Conservation (phyloP, 2,113 vertebrate species). For the Astur gentilis region DNA sequence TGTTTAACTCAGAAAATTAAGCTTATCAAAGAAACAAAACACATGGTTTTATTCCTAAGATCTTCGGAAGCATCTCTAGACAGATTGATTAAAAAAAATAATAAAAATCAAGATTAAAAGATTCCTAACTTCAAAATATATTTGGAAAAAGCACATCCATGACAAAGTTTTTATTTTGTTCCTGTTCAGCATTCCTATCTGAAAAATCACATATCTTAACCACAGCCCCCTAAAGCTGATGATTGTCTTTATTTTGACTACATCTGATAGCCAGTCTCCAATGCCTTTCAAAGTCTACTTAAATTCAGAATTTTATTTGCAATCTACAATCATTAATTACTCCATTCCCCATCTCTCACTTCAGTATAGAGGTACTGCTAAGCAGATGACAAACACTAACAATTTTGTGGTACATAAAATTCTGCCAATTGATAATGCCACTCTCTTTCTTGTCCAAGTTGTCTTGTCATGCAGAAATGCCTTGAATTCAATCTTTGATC, state of each 20-base stretch:
- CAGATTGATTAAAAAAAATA: neutral
- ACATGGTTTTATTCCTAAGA: neutral
- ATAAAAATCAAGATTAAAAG: neutral
- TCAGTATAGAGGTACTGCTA: neutral
- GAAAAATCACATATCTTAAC: neutral
- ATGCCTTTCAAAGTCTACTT: constrained; percentile 36
- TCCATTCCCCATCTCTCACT: neutral
- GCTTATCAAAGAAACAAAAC: neutral
- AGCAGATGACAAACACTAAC: neutral
- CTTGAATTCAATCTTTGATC: neutral
- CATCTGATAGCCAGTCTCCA: neutral
- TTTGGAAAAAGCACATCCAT: neutral
- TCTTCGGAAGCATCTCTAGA: neutral
- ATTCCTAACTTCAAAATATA: neutral
- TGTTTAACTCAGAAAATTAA: neutral
- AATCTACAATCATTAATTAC: neutral
- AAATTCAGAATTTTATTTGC: constrained; percentile 38
- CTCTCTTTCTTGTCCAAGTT: neutral
- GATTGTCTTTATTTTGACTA: neutral
- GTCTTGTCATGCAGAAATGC: neutral
- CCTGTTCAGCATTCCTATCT: neutral
- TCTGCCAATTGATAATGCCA: neutral
- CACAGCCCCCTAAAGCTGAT: neutral
- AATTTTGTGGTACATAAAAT: neutral
- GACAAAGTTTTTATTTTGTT: neutral